These are phyloP conservation scores for Caenorhabditis uteleia DNA, from an alignment of 2,888 invertebrate species.

Conservation along the genomic window DNA sequence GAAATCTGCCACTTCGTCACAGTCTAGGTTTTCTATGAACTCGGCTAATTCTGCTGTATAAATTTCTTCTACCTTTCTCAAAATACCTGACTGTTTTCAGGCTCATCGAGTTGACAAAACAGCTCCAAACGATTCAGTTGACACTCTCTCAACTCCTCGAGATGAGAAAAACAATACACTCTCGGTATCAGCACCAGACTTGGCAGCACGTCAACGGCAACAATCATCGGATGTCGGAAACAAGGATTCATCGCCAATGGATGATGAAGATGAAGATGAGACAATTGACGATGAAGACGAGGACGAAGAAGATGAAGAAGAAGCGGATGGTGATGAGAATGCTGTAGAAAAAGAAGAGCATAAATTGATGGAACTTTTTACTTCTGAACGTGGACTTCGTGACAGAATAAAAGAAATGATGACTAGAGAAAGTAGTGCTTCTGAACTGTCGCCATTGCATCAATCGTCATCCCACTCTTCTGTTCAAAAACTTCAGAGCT, in stretches of 20 bases:
- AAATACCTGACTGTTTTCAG: no score
- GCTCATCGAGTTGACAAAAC: background rate
- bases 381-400: constrained; percentile 16
- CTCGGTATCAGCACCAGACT: constrained; percentile 56
- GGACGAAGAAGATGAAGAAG: constrained; percentile 49
- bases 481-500: no score
- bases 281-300: constrained; percentile 49
- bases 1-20: constrained; percentile 29
- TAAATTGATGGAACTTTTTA: constrained; percentile 22
- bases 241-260: constrained; percentile 19
- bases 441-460: background rate
- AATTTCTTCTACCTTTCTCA: no score
- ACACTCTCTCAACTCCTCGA: constrained; percentile 22
- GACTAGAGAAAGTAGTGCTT: constrained; percentile 10
- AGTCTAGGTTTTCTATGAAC: constrained; percentile 27
- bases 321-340: constrained; percentile 32
- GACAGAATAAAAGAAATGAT: constrained; percentile 32
- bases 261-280: constrained; percentile 36
- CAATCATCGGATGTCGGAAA: constrained; percentile 37
- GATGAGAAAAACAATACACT: constrained; percentile 33
- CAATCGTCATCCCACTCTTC: no score
- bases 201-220: constrained; percentile 44
- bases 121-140: constrained; percentile 17
- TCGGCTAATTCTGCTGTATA: constrained; percentile 3
- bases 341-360: constrained; percentile 7